A percentile compares a stretch with the other conserved stretches of the same genome.
Conservation (phyloP, 1,140 invertebrate genomes). For the Heliothis subflexa region DNA sequence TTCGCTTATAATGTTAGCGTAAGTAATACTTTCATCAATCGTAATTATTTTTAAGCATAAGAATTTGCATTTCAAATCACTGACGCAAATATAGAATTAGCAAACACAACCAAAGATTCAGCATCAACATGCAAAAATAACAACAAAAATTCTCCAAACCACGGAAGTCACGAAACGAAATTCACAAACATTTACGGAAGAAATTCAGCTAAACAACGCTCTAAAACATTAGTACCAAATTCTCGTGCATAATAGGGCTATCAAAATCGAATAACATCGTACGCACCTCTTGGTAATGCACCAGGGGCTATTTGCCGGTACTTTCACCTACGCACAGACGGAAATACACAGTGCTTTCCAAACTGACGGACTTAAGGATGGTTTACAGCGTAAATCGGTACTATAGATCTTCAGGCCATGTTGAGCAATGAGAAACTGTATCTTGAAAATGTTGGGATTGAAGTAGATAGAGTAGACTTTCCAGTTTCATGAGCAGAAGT, state of each 20-base stretch:
- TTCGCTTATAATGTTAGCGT: constrained; percentile 8
- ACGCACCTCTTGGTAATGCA: constrained; percentile 44
- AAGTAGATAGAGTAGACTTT: not conserved
- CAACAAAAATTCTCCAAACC: not conserved
- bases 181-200: constrained; percentile 8
- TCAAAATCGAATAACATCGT: constrained; percentile 53
- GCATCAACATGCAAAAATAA: not conserved
- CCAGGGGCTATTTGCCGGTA: constrained; percentile 48
- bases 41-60: not conserved
- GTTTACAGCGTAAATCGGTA: constrained; percentile 1
- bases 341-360: constrained; percentile 43
- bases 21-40: not conserved
- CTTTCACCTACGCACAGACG: constrained; percentile 54
- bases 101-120: no score
- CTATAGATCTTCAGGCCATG: constrained; percentile 31
- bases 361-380: constrained; percentile 32
- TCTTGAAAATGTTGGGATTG: not conserved
- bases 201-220: constrained; percentile 3
- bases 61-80: not conserved
- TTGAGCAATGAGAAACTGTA: constrained; percentile 17
- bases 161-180: not conserved
- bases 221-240: constrained; percentile 29
- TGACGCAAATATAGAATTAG: not conserved
- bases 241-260: constrained; percentile 48
- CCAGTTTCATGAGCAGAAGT: not conserved